Percentiles rank a stretch among this genome's conserved stretches.
Conservation (phyloP, 2,797 vertebrate genomes). For the Sorex maritimensis region DNA sequence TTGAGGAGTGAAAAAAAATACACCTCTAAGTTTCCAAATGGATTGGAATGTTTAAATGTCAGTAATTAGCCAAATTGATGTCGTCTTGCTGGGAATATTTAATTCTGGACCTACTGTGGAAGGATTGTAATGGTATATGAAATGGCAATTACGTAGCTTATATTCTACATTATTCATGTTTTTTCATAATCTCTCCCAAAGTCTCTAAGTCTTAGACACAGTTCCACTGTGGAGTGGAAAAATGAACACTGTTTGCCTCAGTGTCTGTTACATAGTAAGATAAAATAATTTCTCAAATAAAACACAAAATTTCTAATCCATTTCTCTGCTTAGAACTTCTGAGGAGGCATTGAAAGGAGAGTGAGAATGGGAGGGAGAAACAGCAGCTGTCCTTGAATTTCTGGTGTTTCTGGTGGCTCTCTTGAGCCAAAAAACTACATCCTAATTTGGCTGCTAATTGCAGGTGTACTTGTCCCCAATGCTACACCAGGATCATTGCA, state of each 20-base stretch:
- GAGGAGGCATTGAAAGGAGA: background rate
- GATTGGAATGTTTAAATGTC: background rate
- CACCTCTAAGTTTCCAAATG: background rate
- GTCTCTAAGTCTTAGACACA: background rate
- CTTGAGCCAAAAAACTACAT: conserved; percentile 52
- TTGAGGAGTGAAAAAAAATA: conserved; percentile 46
- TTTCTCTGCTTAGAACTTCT: conserved; percentile 30
- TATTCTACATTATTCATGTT: background rate
- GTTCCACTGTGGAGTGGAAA: background rate
- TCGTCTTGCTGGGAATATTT: background rate
- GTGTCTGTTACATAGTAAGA: background rate
- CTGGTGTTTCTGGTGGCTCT: conserved; percentile 66
- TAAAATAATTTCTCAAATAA: background rate
- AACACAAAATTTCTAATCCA: background rate
- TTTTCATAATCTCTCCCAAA: conserved; percentile 39
- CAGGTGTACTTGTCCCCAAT: conserved; percentile 74
- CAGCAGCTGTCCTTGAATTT: conserved; percentile 51
- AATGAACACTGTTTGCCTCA: background rate
- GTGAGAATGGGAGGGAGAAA: background rate
- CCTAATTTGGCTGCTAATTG: conserved; percentile 79
- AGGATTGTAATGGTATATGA: background rate
- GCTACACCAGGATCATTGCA: conserved; percentile 70
- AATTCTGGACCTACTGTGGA: background rate
- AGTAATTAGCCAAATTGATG: background rate
- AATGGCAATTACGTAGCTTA: background rate